Conservation (phyloP, 92 coral and sea anemone genomes). For the Scolanthus callimorphus region DNA sequence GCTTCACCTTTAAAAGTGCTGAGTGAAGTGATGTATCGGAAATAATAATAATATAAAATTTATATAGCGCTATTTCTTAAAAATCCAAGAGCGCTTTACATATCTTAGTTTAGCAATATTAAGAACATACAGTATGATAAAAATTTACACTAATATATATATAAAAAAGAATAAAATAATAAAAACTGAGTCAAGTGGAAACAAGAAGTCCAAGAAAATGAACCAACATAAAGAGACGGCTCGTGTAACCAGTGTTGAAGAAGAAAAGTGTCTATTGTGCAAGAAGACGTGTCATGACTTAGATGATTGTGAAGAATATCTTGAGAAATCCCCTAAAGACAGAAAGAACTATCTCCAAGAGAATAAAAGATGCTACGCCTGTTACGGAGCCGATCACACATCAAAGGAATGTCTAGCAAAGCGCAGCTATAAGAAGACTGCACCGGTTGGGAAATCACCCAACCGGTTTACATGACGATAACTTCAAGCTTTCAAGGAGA, state of each 20-base stretch:
- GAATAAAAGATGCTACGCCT: slow-evolving; percentile 24
- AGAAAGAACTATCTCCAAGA: slow-evolving; percentile 23
- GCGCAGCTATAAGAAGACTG: slow-evolving; percentile 16
- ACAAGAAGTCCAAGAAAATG: neutral
- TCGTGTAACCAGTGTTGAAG: neutral
- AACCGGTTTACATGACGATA: slow-evolving; percentile 44
- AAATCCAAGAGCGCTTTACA: too few species aligned
- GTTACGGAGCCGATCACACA: slow-evolving; percentile 29
- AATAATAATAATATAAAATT: too few species aligned
- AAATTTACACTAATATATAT: too few species aligned
- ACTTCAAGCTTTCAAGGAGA: neutral
- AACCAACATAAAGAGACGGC: neutral
- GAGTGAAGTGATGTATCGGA: too few species aligned
- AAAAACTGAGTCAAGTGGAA: too few species aligned
- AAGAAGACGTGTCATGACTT: slow-evolving; percentile 16
- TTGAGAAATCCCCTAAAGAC: slow-evolving; percentile 6
- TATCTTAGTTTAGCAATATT: too few species aligned
- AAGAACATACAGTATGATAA: too few species aligned
- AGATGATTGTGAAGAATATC: slow-evolving; percentile 12
- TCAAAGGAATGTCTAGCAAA: slow-evolving; percentile 24
- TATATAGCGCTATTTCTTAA: too few species aligned
- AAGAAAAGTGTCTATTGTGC: slow-evolving; percentile 4
- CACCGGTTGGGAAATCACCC: too few species aligned
- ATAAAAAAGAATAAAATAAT: too few species aligned
- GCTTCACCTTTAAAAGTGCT: too few species aligned